Evolutionary conservation across 2,113 vertebrate genomes (phyloP).

Genomic region (Trogon melanurus): DNA sequence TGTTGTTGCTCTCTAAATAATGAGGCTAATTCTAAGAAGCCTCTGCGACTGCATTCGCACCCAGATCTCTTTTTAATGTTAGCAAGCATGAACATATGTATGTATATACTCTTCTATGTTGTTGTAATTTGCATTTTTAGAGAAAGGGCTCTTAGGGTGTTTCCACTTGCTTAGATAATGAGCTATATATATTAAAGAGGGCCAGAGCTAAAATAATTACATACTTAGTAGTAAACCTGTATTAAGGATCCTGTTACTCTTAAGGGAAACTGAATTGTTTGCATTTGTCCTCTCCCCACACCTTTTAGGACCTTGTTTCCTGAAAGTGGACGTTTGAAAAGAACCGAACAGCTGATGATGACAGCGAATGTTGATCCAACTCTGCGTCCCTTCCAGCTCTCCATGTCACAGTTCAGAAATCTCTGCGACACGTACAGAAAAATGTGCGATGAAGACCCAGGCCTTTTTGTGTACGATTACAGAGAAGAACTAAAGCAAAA

Average conservation of each 20-base stretch:
- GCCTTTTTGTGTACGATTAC: constrained; percentile 83
- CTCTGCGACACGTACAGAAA: constrained; percentile 84
- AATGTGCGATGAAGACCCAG: constrained; percentile 82
- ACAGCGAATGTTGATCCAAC: constrained; percentile 88
- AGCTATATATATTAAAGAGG: background rate
- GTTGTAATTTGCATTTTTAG: background rate
- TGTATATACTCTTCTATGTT: background rate
- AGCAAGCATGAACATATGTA: background rate
- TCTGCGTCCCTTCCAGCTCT: constrained; percentile 84
- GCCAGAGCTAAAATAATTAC: background rate
- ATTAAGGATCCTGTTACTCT: background rate
- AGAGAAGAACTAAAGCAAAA: constrained; percentile 86
- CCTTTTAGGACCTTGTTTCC: constrained; percentile 90
- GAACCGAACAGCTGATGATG: constrained; percentile 82
- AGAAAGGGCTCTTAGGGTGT: background rate
- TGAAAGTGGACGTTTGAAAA: constrained; percentile 78
- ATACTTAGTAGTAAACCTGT: background rate
- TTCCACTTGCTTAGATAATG: background rate
- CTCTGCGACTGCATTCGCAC: background rate
- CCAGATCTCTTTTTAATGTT: background rate
- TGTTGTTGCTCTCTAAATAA: background rate
- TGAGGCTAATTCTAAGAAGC: background rate
- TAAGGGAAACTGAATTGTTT: background rate
- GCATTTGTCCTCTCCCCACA: background rate
- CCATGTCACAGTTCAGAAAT: constrained; percentile 83